Evolutionary conservation across 1,140 invertebrate species (phyloP).

Genomic region (Drosophila gunungcola): DNA sequence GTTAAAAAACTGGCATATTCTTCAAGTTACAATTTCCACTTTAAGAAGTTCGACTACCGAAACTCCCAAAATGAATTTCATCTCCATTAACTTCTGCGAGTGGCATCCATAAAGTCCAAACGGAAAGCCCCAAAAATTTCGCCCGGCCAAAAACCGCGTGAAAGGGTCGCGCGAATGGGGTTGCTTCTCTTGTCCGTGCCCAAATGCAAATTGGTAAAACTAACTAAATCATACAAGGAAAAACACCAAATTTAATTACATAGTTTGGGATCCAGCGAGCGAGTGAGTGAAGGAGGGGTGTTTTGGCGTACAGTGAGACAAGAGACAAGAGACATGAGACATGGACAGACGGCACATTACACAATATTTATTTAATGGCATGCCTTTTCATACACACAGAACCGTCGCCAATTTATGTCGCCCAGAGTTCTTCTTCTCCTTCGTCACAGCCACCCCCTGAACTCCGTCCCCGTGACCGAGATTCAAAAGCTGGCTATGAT

Average conservation of each 20-base stretch:
- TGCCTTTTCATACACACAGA: slow-evolving; percentile 67
- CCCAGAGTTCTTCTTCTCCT: neutral
- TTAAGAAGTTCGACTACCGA: neutral
- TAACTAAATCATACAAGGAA: slow-evolving; percentile 42
- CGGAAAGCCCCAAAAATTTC: neutral
- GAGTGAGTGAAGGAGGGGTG: neutral
- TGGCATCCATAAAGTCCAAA: slow-evolving; percentile 1
- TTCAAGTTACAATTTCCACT: neutral
- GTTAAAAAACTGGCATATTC: neutral
- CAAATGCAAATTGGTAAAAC: slow-evolving; percentile 53
- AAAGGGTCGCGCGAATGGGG: slow-evolving; percentile 20
- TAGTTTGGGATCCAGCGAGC: slow-evolving; percentile 14
- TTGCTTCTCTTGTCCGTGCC: neutral
- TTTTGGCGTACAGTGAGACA: neutral
- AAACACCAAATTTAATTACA: slow-evolving; percentile 63
- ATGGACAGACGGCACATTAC: slow-evolving; percentile 52
- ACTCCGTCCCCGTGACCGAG: slow-evolving; percentile 41
- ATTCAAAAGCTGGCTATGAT: slow-evolving; percentile 45
- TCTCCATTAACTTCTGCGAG: slow-evolving; percentile 8
- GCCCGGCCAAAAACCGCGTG: slow-evolving; percentile 9
- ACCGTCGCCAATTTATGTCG: slow-evolving; percentile 65
- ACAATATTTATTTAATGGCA: slow-evolving; percentile 73
- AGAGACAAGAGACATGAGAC: neutral
- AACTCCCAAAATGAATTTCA: neutral
- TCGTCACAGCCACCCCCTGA: slow-evolving; percentile 2